Percentiles rank a stretch among this genome's conserved stretches.
Conservation (phyloP, 2,888 invertebrate genomes). For the Drosophila anceps region DNA sequence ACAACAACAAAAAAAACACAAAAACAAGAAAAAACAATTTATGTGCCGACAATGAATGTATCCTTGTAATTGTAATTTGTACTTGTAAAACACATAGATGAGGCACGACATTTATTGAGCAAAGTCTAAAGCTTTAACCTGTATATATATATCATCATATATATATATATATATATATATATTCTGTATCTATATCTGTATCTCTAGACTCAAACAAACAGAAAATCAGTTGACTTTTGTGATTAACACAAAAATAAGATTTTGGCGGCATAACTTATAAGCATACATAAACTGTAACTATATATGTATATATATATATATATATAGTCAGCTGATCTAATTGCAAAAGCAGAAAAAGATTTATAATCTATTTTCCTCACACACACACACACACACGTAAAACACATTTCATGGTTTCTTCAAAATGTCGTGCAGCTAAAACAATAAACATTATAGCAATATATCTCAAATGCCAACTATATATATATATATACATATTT, state of each 20-base stretch:
- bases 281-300: constrained; percentile 24
- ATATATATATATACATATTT: constrained; percentile 4
- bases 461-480: constrained; percentile 20
- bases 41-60: constrained; percentile 53
- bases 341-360: constrained; percentile 27
- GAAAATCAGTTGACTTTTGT: constrained; percentile 31
- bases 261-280: constrained; percentile 29
- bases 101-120: constrained; percentile 47
- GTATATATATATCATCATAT: constrained; percentile 11
- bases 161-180: constrained; percentile 23
- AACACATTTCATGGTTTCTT: constrained; percentile 73
- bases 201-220: not conserved
- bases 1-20: not conserved
- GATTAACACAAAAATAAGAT: constrained; percentile 33
- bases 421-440: constrained; percentile 67
- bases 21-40: constrained; percentile 2
- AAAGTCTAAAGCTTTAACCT: constrained; percentile 65
- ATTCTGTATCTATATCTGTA: not conserved
- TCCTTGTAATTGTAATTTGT: constrained; percentile 55
- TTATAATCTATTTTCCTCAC: constrained; percentile 49
- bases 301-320: constrained; percentile 13
- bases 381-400: constrained; percentile 19
- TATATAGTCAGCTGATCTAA: constrained; percentile 26
- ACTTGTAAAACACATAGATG: constrained; percentile 29
- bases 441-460: constrained; percentile 31